Conservation (phyloP, 2,113 vertebrate species). For the Calidris pugnax region DNA sequence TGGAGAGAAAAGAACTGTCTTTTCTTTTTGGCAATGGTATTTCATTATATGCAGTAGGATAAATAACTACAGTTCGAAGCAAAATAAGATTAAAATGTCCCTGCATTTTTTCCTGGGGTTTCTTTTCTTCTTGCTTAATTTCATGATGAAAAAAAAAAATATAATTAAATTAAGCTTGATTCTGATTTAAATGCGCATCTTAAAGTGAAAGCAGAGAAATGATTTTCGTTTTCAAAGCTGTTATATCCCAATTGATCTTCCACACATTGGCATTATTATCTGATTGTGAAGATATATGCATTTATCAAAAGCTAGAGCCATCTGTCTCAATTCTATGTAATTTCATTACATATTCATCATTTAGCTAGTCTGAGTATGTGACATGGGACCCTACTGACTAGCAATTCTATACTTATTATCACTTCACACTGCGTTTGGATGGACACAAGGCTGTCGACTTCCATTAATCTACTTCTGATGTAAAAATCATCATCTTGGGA, state of each 20-base stretch:
- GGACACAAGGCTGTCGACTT: constrained; percentile 66
- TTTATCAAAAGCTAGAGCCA: constrained; percentile 78
- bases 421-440: constrained; percentile 56
- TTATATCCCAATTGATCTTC: constrained; percentile 77
- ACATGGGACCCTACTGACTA: constrained; percentile 62
- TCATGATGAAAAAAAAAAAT: constrained; percentile 1
- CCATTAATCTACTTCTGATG: constrained; percentile 71
- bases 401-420: constrained; percentile 75
- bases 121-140: constrained; percentile 37
- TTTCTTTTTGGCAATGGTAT: constrained; percentile 14
- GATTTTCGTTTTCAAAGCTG: constrained; percentile 70
- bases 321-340: constrained; percentile 79
- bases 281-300: constrained; percentile 76
- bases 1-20: constrained; percentile 54
- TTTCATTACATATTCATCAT: constrained; percentile 78
- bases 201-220: constrained; percentile 69
- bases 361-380: constrained; percentile 68
- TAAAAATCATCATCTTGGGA: constrained; percentile 61
- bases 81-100: constrained; percentile 41
- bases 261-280: constrained; percentile 73
- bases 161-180: constrained; percentile 67
- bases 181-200: constrained; percentile 67
- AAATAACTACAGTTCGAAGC: constrained; percentile 47
- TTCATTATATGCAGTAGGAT: constrained; percentile 36
- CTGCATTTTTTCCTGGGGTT: background rate